phyloP scores from a whole-genome alignment of 2,113 vertebrate species.

The Geococcyx californianus region DNA sequence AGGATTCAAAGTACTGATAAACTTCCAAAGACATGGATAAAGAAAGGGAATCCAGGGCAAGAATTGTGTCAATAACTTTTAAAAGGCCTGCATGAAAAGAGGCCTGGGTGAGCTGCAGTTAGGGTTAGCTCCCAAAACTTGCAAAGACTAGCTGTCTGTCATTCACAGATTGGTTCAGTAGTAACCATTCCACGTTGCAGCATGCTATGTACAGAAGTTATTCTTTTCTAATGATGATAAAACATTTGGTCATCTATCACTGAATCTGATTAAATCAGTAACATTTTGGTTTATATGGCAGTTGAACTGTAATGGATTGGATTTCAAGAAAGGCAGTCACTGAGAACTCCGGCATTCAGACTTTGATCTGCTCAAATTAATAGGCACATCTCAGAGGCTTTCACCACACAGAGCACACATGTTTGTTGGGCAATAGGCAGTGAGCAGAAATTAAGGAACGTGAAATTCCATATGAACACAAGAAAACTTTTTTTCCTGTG shows the following conservation, averaged over 20 bases:
- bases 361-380: background rate
- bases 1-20: background rate
- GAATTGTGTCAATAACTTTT: background rate
- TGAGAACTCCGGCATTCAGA: background rate
- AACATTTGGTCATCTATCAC: background rate
- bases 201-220: background rate
- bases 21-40: background rate
- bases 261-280: background rate
- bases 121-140: background rate
- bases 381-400: background rate
- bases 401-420: background rate
- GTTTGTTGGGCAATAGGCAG: background rate
- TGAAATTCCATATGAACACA: background rate
- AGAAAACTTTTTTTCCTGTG: background rate
- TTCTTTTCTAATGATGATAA: background rate
- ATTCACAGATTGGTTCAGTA: background rate
- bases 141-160: background rate
- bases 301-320: background rate
- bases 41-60: background rate
- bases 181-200: background rate
- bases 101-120: background rate
- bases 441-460: background rate
- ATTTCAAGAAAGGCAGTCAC: background rate
- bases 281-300: background rate
- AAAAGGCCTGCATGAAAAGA: background rate